Evolutionary conservation across 2,888 invertebrate genomes (phyloP).

Genomic region (Drosophila robusta): DNA sequence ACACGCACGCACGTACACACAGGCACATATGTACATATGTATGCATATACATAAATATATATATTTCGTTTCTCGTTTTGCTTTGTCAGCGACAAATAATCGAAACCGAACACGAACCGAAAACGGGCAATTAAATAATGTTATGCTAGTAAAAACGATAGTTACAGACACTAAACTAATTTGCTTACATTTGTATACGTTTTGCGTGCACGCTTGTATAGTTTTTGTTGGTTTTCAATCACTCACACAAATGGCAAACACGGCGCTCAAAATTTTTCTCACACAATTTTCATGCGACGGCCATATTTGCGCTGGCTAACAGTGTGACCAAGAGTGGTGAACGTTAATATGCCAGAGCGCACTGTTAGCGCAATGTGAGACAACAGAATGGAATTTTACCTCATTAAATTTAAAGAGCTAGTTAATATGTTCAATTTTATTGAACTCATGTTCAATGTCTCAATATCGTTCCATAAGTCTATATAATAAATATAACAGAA

Average conservation of each 20-base stretch:
- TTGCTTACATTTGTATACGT: conserved; percentile 76
- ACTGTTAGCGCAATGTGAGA: background rate
- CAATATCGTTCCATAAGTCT: too few species aligned
- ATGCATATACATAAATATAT: conserved; percentile 26
- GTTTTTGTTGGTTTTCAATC: conserved; percentile 45
- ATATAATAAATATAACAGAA: too few species aligned
- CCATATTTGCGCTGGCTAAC: conserved; percentile 50
- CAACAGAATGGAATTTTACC: too few species aligned
- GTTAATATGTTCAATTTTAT: background rate
- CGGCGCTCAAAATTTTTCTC: conserved; percentile 63
- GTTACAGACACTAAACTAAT: conserved; percentile 67
- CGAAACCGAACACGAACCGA: conserved; percentile 63
- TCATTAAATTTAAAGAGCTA: background rate
- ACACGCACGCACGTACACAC: conserved; percentile 50
- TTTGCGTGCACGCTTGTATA: conserved; percentile 67
- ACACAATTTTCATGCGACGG: conserved; percentile 55
- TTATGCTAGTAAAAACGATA: conserved; percentile 62
- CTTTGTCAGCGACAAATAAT: conserved; percentile 65
- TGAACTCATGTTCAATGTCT: background rate
- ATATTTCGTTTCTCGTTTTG: conserved; percentile 47
- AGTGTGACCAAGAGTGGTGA: conserved; percentile 30
- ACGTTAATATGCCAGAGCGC: background rate
- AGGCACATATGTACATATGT: conserved; percentile 29
- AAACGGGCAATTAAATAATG: conserved; percentile 37
- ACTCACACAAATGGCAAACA: conserved; percentile 55